phyloP scores from a whole-genome alignment of 2,113 vertebrate species.

The Forbesichthys papilliferus region DNA sequence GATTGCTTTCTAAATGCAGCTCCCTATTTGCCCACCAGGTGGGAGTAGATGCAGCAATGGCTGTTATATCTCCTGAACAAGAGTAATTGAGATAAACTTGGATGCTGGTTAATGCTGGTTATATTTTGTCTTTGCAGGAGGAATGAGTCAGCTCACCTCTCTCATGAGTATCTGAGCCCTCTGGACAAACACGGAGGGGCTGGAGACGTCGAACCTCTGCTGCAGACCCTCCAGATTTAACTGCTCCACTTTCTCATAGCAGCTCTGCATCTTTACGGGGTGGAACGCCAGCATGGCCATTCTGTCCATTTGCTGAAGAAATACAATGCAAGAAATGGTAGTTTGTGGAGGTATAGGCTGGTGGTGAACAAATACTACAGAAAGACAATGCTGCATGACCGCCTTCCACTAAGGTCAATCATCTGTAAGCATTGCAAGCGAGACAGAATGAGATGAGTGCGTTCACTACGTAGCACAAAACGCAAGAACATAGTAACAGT shows the following conservation, averaged over 20 bases:
- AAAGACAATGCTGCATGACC: neutral
- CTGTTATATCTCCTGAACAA: neutral
- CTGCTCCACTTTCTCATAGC: constrained; percentile 91
- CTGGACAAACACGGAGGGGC: constrained; percentile 88
- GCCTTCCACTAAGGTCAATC: too few species aligned
- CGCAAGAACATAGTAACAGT: neutral
- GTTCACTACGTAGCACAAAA: neutral
- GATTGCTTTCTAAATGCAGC: neutral
- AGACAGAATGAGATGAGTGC: neutral
- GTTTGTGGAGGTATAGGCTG: neutral
- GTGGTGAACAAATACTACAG: neutral
- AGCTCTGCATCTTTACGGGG: constrained; percentile 96
- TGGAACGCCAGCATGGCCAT: constrained; percentile 94
- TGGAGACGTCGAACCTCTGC: constrained; percentile 91
- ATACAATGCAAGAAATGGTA: neutral
- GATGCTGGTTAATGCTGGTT: neutral
- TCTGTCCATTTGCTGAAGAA: constrained; percentile 88
- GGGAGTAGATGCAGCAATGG: constrained; percentile 24
- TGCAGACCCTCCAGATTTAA: constrained; percentile 93
- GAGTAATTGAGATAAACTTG: too few species aligned
- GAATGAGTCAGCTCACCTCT: constrained; percentile 76
- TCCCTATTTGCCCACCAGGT: constrained; percentile 50
- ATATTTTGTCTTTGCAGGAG: neutral
- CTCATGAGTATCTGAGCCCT: constrained; percentile 96
- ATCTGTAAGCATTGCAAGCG: neutral